These are phyloP conservation scores for Ptychodera flava DNA, from an alignment of 35 echinoderm and acorn worm species.

Conservation along the genomic window DNA sequence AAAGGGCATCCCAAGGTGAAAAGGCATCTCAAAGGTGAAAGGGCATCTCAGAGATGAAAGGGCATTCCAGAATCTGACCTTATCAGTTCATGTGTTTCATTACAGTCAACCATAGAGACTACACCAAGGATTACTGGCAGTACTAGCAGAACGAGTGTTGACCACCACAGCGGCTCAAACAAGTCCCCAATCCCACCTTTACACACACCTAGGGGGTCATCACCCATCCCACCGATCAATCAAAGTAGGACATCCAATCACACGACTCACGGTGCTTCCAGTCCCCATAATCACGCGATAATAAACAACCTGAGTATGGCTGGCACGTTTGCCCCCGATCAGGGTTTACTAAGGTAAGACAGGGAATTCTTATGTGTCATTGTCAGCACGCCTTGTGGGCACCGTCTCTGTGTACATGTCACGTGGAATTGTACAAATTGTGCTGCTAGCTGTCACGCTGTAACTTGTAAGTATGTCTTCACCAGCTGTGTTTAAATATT, in stretches of 20 bases:
- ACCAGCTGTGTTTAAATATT: too few relatives aligned
- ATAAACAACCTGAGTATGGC: not conserved
- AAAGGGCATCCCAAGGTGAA: too few relatives aligned
- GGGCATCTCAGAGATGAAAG: too few relatives aligned
- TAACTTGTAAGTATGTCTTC: too few relatives aligned
- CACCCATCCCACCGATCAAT: slow-evolving; percentile 35
- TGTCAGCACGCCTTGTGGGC: too few relatives aligned
- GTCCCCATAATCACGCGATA: not conserved
- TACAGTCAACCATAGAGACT: not conserved
- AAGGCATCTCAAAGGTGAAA: too few relatives aligned
- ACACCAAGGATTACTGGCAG: not conserved
- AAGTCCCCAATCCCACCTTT: slow-evolving; percentile 40
- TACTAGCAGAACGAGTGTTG: slow-evolving; percentile 14
- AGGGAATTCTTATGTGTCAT: too few relatives aligned
- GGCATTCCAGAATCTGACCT: too few relatives aligned
- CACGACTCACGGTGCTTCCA: not conserved
- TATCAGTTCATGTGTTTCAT: too few relatives aligned
- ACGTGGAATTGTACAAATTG: too few relatives aligned
- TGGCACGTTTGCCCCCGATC: not conserved
- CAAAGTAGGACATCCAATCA: slow-evolving; percentile 61
- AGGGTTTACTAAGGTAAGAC: not conserved
- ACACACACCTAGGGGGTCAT: slow-evolving; percentile 25
- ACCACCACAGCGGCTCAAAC: not conserved
- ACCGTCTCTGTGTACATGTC: too few relatives aligned
- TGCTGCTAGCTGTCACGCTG: too few relatives aligned